Evolutionary conservation across 1,140 invertebrate genomes (phyloP), one percentile per base, ranked within the genome.

Genomic region (Laupala kohalensis): DNA sequence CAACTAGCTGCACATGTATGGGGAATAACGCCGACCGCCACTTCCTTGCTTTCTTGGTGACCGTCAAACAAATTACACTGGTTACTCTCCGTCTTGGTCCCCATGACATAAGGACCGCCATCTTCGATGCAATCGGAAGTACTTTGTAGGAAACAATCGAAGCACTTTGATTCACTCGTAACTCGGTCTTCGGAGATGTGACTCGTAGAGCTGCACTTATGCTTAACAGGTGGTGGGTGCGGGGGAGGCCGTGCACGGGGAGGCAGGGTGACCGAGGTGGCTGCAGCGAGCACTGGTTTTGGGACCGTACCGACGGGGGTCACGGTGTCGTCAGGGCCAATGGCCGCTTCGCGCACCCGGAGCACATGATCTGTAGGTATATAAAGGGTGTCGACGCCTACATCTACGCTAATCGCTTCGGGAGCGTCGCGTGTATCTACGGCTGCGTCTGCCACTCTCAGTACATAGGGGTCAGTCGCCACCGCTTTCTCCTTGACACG

Each of bases 401-500:
- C n/a, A n/a, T n/a, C n/a, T n/a, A n/a, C n/a, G n/a, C n/a, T n/a
- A n/a, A n/a, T n/a, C n/a, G n/a, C n/a, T 53, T 9, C 9, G 9
- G 37, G 37, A 4, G 37, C 9, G 4, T 53, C 37, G 19, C 37
- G 37, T 4, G 37, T 53, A 19, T 19, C 37, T 19, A 53, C 37
- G 4, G 37, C 37, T 9, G 4, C 37, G 19, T 53, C 37, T 9
- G 37, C 37, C 37, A 53, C 37, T 9, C 37, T 13, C 37, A 53
- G 37, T 19, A 19, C 19, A 2, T 19, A 19, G 1, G 37, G 37
- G 37, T 53, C 37, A 53, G 37, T 53, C 19, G 9, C 37, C 37
- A 53, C 37, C 4, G 37, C 37, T 25, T 23, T 64, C 28, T 71
- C 70, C 25, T 71, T 71, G 25, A 71, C 70, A 0, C 70, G 70